Percentiles rank a stretch among this genome's conserved stretches.
Evolutionary conservation across 2,888 invertebrate species (phyloP).

Genomic region (Schizotus pectinicornis): DNA sequence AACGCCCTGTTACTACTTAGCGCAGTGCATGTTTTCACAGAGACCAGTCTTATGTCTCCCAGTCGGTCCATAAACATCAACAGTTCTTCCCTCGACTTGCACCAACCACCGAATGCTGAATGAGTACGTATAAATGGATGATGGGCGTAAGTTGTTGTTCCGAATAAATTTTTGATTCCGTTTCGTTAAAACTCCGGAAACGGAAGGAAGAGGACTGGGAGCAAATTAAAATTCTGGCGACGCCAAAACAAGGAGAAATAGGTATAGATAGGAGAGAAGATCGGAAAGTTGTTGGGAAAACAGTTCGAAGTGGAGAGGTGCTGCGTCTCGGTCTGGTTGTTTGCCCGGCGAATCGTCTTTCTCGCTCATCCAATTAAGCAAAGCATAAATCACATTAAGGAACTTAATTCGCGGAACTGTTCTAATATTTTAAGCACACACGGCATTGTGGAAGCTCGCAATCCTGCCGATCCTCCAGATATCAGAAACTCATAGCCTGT

Average conservation of each 20-base stretch:
- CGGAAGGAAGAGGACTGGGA: too few species aligned
- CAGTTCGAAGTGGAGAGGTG: neutral
- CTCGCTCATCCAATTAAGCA: constrained; percentile 48
- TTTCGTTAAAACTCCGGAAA: too few species aligned
- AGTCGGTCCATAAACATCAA: too few species aligned
- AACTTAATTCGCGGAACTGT: constrained; percentile 46
- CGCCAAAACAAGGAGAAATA: too few species aligned
- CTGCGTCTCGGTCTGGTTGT: constrained; percentile 25
- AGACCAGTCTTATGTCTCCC: neutral
- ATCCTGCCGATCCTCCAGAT: constrained; percentile 39
- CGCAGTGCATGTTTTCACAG: constrained; percentile 16
- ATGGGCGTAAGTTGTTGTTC: too few species aligned
- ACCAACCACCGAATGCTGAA: too few species aligned
- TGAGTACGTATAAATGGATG: too few species aligned
- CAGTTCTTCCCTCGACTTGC: too few species aligned
- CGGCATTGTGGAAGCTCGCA: constrained; percentile 37
- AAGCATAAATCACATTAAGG: constrained; percentile 51
- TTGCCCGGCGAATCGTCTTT: constrained; percentile 33
- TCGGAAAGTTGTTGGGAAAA: constrained; percentile 1
- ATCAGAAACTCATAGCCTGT: constrained; percentile 46
- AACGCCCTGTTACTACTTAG: constrained; percentile 33
- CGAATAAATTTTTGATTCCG: too few species aligned
- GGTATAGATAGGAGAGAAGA: too few species aligned
- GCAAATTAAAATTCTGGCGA: too few species aligned
- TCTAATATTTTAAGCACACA: constrained; percentile 51